Evolutionary conservation across 2,888 invertebrate species (phyloP).

Genomic region (Thumatha senex): DNA sequence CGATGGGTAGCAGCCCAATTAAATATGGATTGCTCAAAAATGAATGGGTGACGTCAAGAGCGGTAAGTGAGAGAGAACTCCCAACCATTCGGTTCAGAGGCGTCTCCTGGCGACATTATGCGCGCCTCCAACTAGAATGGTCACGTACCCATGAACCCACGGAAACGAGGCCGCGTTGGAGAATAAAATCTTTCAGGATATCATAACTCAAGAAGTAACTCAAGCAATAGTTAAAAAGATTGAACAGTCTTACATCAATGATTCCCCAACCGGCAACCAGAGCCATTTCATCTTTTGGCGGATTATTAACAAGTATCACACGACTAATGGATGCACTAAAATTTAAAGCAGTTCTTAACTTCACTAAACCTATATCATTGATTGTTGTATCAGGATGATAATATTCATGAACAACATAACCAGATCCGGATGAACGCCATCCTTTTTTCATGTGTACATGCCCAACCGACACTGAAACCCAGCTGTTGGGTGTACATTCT

Average conservation of each 20-base stretch:
- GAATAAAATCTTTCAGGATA: too few species aligned
- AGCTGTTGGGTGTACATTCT: slow-evolving; percentile 7
- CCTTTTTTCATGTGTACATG: slow-evolving; percentile 3
- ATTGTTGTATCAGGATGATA: slow-evolving; percentile 19
- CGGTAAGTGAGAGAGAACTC: too few species aligned
- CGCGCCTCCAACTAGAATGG: too few species aligned
- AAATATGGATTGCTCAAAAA: too few species aligned
- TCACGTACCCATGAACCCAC: too few species aligned
- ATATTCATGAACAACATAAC: slow-evolving; percentile 33
- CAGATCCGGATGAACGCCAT: neutral
- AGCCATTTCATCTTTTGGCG: slow-evolving; percentile 12
- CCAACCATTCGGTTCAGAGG: too few species aligned
- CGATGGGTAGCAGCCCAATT: too few species aligned
- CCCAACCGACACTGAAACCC: slow-evolving; percentile 14
- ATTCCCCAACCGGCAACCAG: slow-evolving; percentile 40
- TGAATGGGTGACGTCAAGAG: too few species aligned
- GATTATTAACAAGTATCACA: slow-evolving; percentile 16
- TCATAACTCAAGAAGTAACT: too few species aligned
- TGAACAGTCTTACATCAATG: slow-evolving; percentile 28
- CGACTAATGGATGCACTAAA: slow-evolving; percentile 25
- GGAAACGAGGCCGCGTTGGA: too few species aligned
- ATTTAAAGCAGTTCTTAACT: slow-evolving; percentile 9
- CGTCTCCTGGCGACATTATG: too few species aligned
- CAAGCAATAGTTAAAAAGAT: too few species aligned
- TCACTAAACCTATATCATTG: slow-evolving; percentile 40